Conservation (phyloP, 2,888 invertebrate species). For the Dryocosmus kuriphilus region DNA sequence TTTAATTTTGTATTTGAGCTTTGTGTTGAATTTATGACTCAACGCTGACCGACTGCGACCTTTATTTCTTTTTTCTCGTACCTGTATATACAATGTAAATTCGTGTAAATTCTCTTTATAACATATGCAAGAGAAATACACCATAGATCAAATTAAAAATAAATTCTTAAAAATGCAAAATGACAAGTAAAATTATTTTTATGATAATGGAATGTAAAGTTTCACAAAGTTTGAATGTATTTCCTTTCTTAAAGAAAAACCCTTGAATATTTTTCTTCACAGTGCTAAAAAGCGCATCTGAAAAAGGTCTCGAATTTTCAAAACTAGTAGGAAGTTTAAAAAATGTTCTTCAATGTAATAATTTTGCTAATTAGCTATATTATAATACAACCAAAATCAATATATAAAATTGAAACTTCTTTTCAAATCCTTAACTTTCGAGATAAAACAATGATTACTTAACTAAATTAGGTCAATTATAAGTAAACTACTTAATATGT, state of each 20-base stretch:
- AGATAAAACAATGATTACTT: conserved; percentile 19
- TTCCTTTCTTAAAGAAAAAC: background rate
- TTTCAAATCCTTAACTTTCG: background rate
- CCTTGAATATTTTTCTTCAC: conserved; percentile 3
- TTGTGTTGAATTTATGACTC: conserved; percentile 5
- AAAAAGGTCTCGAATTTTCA: background rate
- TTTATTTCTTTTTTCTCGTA: background rate
- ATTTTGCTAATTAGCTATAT: background rate
- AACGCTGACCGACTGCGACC: background rate
- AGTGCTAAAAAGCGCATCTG: background rate
- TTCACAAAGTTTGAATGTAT: background rate
- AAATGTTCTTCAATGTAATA: too few relatives aligned
- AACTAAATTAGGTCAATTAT: background rate
- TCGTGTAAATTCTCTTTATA: background rate
- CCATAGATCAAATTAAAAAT: background rate
- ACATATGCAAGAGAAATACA: background rate
- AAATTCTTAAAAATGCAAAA: background rate
- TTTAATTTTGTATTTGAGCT: background rate
- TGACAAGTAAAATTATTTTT: background rate
- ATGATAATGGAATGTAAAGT: conserved; percentile 2
- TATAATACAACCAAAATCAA: background rate
- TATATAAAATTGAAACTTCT: background rate
- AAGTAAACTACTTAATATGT: conserved; percentile 20
- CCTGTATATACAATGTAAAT: background rate
- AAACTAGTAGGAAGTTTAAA: too few relatives aligned